These are phyloP conservation scores for Vesta saturnalis DNA, from an alignment of 2,888 invertebrate species.

Conservation along the genomic window DNA sequence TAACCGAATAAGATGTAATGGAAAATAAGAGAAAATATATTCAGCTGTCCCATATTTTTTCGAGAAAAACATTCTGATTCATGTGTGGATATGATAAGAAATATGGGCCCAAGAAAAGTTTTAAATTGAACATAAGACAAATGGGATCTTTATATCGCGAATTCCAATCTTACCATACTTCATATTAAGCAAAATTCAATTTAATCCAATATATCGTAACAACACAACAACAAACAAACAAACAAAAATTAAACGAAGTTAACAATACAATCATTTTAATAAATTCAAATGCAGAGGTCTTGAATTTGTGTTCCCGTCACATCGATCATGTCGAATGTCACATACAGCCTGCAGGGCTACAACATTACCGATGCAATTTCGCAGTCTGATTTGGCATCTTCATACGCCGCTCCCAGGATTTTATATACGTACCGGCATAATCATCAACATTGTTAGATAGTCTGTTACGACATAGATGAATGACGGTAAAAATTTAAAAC, in stretches of 20 bases:
- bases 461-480: constrained; percentile 12
- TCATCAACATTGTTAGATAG: neutral
- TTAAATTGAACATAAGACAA: constrained; percentile 49
- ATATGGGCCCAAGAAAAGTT: constrained; percentile 52
- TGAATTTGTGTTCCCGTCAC: constrained; percentile 27
- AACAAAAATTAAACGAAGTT: constrained; percentile 5
- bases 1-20: constrained; percentile 28
- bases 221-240: neutral
- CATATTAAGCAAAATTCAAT: constrained; percentile 24
- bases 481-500: neutral
- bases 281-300: constrained; percentile 14
- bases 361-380: constrained; percentile 52
- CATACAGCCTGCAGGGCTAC: constrained; percentile 44
- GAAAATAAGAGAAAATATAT: constrained; percentile 28
- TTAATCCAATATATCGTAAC: constrained; percentile 3
- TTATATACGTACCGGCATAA: neutral
- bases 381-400: constrained; percentile 31
- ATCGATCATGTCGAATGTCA: constrained; percentile 43
- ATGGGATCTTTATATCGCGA: constrained; percentile 49
- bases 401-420: constrained; percentile 3
- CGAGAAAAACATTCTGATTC: constrained; percentile 48
- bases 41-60: constrained; percentile 39
- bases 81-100: constrained; percentile 54
- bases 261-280: constrained; percentile 22
- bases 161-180: constrained; percentile 52